phyloP scores from a whole-genome alignment of 2,797 vertebrate genomes.

The Tragelaphus oryx region DNA sequence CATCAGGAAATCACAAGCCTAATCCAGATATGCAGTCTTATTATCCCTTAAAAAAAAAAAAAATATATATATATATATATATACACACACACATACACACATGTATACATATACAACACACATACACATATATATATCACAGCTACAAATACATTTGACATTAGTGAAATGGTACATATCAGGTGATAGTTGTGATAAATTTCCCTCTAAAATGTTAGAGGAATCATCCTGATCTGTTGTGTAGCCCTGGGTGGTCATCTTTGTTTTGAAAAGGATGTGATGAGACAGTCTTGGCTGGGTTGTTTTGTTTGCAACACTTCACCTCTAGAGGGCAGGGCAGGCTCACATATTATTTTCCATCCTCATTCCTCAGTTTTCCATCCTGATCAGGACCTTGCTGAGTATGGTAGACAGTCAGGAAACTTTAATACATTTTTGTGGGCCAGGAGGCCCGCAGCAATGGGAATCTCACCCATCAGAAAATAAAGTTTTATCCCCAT shows the following conservation, averaged over 20 bases:
- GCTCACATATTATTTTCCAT: constrained; percentile 34
- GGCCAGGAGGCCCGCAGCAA: not conserved
- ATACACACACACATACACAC: fast-evolving
- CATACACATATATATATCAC: not conserved
- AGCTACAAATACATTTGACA: not conserved
- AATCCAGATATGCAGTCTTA: not conserved
- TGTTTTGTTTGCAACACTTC: constrained; percentile 26
- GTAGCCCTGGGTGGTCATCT: not conserved
- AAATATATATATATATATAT: fast-evolving
- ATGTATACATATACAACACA: fast-evolving
- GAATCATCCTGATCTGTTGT: not conserved
- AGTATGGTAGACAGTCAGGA: not conserved
- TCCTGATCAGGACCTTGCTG: not conserved
- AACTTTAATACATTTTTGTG: constrained; percentile 4
- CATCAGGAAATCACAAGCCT: not conserved
- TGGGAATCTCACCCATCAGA: not conserved
- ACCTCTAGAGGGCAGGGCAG: constrained; percentile 67
- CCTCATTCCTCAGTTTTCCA: not conserved
- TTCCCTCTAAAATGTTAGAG: constrained; percentile 16
- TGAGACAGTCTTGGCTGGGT: not conserved
- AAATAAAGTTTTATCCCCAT: not conserved
- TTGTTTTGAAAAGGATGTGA: constrained; percentile 34
- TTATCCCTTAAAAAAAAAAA: not conserved
- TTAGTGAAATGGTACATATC: not conserved
- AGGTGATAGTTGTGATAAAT: not conserved